Evolutionary conservation across 2,888 invertebrate genomes (phyloP), one percentile per base, ranked within the genome.

Genomic region (Chirona hameri): DNA sequence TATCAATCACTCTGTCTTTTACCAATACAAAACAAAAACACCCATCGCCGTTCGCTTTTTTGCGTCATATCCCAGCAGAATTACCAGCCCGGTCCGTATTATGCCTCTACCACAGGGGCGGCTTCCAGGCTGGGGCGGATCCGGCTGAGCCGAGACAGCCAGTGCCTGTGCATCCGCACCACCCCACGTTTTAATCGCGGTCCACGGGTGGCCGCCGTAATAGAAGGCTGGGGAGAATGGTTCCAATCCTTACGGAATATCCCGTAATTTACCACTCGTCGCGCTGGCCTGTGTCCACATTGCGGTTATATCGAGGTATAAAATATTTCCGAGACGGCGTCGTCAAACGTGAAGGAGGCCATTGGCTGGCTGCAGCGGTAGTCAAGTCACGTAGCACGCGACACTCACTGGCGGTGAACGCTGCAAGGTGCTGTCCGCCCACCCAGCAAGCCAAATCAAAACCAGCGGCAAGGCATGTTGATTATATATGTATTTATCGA

Each of bases 221-320:
- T 69, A 29, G 27, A 15, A 15, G 69, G 29, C 69, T 69, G 69
- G 29, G 65, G 69, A 69, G 69, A 69, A 69, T 69, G 69, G 69
- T 69, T 69, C 69, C 69, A 69, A 69, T 69, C 69, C 69, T 69
- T 69, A 69, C 69, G n/a, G 15, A 69, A 69, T 69, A 69, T 69
- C 69, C 29, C n/a, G n/a, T 69, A 69, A 69, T 69, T 69, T 69
- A 29, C 69, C 69, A 69, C 69, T 69, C 69, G n/a, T 27, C 69
- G 69, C 14, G 14, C 69, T 4, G 69, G 29, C 69, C 69, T 69
- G 69, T 69, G 69, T 69, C 69, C 69, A 69, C 69, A 69, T 69
- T 69, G 69, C 69, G 69, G 69, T 69, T n/a, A 5, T 69, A 69
- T 27, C 69, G 69, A 15, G n/a, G 15, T n/a, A 69, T 69, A 69